A percentile compares a stretch with the other conserved stretches of the same genome.
phyloP scores from a whole-genome alignment of 2,888 invertebrate genomes.

The Oconnorella tubifera region DNA sequence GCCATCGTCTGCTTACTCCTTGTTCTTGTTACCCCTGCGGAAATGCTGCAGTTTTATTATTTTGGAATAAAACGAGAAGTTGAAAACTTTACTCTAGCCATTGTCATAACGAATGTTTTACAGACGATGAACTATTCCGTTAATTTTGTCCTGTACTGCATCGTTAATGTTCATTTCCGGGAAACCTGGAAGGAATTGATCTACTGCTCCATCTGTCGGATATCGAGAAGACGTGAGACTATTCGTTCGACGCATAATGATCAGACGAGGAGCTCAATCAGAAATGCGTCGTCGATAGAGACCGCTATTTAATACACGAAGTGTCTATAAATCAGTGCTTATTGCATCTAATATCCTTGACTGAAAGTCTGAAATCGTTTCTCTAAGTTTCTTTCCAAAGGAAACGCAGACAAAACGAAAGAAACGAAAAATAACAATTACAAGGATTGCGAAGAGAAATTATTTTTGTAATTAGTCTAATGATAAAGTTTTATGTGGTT shows the following conservation, averaged over 20 bases:
- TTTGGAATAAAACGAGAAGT: slow-evolving; percentile 13
- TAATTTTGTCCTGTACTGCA: slow-evolving; percentile 21
- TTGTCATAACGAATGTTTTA: slow-evolving; percentile 11
- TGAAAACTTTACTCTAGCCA: not conserved
- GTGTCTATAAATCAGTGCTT: no score
- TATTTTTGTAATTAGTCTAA: no score
- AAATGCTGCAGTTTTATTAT: slow-evolving; percentile 35
- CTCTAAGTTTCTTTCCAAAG: no score
- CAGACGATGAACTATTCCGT: slow-evolving; percentile 20
- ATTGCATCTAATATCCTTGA: no score
- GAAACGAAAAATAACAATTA: no score
- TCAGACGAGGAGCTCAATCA: slow-evolving; percentile 58
- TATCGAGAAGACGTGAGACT: slow-evolving; percentile 59
- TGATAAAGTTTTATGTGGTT: no score
- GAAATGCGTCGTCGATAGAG: not conserved
- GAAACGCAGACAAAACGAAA: no score
- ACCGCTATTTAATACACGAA: not conserved
- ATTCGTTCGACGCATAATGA: slow-evolving; percentile 73
- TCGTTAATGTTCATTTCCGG: slow-evolving; percentile 18
- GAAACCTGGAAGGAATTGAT: slow-evolving; percentile 22
- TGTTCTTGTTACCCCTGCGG: slow-evolving; percentile 49
- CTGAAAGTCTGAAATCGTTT: no score
- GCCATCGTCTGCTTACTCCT: slow-evolving; percentile 50
- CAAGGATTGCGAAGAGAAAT: no score
- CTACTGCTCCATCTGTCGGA: slow-evolving; percentile 66